These are phyloP conservation scores for Apamea crenata DNA, from an alignment of 2,888 invertebrate species.

Conservation along the genomic window DNA sequence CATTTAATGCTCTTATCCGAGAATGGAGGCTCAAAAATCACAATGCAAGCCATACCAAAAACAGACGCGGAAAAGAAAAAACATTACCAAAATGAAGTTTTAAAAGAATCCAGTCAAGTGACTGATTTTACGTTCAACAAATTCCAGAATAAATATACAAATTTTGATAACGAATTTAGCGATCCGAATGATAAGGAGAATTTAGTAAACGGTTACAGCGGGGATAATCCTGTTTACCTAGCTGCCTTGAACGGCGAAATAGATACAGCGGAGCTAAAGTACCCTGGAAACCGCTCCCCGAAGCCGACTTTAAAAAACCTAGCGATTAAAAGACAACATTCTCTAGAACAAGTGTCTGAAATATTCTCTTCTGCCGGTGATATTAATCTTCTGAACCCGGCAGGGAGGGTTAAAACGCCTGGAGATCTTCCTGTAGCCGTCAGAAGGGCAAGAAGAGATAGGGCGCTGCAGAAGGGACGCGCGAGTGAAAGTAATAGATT, in stretches of 20 bases:
- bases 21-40: conserved; percentile 87
- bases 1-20: conserved; percentile 87
- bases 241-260: conserved; percentile 86
- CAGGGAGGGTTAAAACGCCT: conserved; percentile 94
- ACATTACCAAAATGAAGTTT: conserved; percentile 79
- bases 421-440: conserved; percentile 95
- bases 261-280: conserved; percentile 76
- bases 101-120: conserved; percentile 84
- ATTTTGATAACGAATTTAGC: conserved; percentile 87
- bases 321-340: conserved; percentile 91
- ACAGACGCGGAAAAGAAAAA: conserved; percentile 72
- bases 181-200: conserved; percentile 88
- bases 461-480: conserved; percentile 89
- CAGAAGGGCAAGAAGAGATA: conserved; percentile 91
- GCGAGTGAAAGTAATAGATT: conserved; percentile 92
- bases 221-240: conserved; percentile 86
- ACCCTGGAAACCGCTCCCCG: conserved; percentile 75
- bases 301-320: conserved; percentile 80
- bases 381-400: conserved; percentile 92
- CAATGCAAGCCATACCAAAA: conserved; percentile 84
- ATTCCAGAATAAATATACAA: conserved; percentile 84
- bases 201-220: conserved; percentile 80
- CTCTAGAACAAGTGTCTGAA: conserved; percentile 94
- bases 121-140: conserved; percentile 84
- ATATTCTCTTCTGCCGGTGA: conserved; percentile 93